Conservation (phyloP, 2,888 invertebrate genomes). For the Lypha dubia region DNA sequence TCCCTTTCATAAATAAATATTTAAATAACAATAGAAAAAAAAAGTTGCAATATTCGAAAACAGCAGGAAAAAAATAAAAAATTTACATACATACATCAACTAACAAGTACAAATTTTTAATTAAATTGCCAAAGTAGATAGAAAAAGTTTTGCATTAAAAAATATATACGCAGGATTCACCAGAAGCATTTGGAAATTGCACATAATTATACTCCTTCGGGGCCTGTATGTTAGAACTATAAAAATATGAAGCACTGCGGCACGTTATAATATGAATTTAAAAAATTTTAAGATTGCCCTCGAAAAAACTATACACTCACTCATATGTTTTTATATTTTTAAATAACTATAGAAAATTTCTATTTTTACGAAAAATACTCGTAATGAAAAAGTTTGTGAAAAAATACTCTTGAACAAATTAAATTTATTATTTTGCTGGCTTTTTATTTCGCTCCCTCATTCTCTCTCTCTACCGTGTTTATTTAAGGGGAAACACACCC, state of each 20-base stretch:
- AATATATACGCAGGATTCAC: neutral
- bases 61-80: constrained; percentile 15
- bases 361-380: neutral
- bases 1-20: constrained; percentile 54
- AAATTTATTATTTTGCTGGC: constrained; percentile 33
- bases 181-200: neutral
- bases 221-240: neutral
- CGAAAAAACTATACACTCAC: neutral
- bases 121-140: constrained; percentile 47
- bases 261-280: neutral
- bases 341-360: constrained; percentile 3
- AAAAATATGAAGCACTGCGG: neutral
- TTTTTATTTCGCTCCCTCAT: neutral
- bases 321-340: neutral
- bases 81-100: constrained; percentile 47
- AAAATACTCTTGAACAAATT: constrained; percentile 43
- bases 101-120: constrained; percentile 50
- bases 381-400: neutral
- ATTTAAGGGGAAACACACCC: neutral
- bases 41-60: neutral
- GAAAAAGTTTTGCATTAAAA: constrained; percentile 36
- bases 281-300: neutral
- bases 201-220: neutral
- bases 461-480: neutral
- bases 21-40: constrained; percentile 9